A percentile compares a stretch with the other conserved stretches of the same genome.
Evolutionary conservation across 2,797 vertebrate genomes (phyloP).

Genomic region (Parauchenoglanis ngamensis): DNA sequence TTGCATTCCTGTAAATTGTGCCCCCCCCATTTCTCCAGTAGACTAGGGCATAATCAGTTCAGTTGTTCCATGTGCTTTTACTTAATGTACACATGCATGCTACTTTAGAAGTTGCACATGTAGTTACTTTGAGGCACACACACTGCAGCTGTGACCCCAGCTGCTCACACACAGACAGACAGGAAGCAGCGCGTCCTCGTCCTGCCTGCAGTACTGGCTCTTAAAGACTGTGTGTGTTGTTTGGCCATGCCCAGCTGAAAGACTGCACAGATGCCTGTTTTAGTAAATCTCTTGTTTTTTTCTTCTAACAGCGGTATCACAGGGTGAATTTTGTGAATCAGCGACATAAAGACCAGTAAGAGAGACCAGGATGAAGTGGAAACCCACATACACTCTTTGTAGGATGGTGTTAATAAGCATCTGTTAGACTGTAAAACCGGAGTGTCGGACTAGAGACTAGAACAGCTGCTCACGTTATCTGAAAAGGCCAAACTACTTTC

Average conservation of each 20-base stretch:
- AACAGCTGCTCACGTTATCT: slow-evolving; percentile 26
- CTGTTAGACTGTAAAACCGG: slow-evolving; percentile 19
- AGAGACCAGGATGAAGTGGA: background rate
- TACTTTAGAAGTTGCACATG: slow-evolving; percentile 31
- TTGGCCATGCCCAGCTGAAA: slow-evolving; percentile 53
- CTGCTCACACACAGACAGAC: slow-evolving; percentile 67
- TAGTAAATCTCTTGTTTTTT: background rate
- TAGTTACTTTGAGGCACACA: slow-evolving; percentile 28
- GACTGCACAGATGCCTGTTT: slow-evolving; percentile 35
- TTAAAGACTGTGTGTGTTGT: slow-evolving; percentile 55
- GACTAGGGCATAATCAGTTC: background rate
- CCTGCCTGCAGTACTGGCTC: slow-evolving; percentile 64
- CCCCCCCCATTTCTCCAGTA: background rate
- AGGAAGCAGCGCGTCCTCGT: slow-evolving; percentile 70
- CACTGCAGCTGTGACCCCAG: slow-evolving; percentile 74
- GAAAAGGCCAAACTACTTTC: slow-evolving; percentile 8
- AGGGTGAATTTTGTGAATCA: background rate
- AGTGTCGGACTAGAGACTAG: background rate
- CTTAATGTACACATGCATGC: slow-evolving; percentile 9
- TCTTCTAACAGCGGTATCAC: slow-evolving; percentile 1
- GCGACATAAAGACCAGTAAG: slow-evolving; percentile 6
- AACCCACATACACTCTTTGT: background rate
- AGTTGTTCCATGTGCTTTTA: background rate
- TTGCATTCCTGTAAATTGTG: background rate
- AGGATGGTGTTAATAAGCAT: slow-evolving; percentile 33